Evolutionary conservation across 2,888 invertebrate genomes (phyloP), one percentile per base, ranked within the genome.

Genomic region (Ferrisia virgata): DNA sequence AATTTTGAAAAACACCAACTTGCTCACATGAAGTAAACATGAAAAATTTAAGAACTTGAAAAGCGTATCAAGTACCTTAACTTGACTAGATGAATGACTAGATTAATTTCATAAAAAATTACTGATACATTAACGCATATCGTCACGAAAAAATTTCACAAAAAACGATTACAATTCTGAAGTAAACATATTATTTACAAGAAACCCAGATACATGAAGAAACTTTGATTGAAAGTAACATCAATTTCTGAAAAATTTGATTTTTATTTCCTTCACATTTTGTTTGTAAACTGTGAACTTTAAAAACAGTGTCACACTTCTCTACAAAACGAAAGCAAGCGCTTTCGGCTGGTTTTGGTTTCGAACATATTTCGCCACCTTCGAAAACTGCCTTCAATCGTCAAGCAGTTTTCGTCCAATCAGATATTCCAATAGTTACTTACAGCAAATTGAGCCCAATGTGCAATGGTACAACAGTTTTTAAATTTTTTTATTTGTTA

Each of bases 281-380:
- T 76, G 72, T 76, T 76, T 76, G 72, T 76, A 76, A 76, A 76
- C 72, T 36, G 72, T 76, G 72, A 36, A 76, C 72, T 76, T 36
- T 36, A 76, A 36, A 36, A 36, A n/a, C n/a, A 33, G 9, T n/a
- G n/a, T 36, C 72, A 76, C 36, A 76, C 72, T 36, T 15, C 9
- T 18, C n/a, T 28, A 28, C 64, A 64, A 64, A 15, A 11, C 64
- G 15, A 64, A 58, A n/a, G 40, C 40, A 40, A 40, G 22, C n/a
- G n/a, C n/a, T n/a, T n/a, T n/a, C n/a, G n/a, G n/a, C n/a, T n/a
- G n/a, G n/a, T n/a, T n/a, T n/a, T n/a, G n/a, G 9, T 3, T 53
- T 22, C 22, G 53, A 22, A 8, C 22, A 2, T 40, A 9, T 40
- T 8, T 40, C 36, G 36, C 8, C n/a, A n/a, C n/a, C n/a, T n/a